Percentiles rank a stretch among this genome's conserved stretches.
phyloP scores from a whole-genome alignment of 64 coral and sea anemone species.

The Hydrozoanthus tunicans region DNA sequence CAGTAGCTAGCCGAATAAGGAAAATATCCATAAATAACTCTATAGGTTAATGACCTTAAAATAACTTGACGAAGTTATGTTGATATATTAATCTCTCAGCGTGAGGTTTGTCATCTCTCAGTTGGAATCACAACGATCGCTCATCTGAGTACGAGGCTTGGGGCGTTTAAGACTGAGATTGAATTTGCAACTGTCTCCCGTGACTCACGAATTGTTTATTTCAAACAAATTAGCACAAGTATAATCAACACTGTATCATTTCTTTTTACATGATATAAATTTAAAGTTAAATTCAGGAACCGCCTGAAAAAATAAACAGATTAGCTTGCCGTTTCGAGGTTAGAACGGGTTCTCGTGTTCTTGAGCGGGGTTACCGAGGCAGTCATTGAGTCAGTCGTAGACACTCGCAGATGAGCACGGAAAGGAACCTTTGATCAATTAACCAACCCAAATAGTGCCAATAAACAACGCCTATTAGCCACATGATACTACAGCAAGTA shows the following conservation, averaged over 20 bases:
- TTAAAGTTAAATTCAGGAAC: neutral
- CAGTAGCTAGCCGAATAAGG: too few relatives aligned
- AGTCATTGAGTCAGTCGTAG: too few relatives aligned
- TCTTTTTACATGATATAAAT: neutral
- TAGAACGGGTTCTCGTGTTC: too few relatives aligned
- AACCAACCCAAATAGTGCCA: too few relatives aligned
- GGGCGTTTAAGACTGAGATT: neutral
- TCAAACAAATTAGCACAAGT: neutral
- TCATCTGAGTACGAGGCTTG: neutral
- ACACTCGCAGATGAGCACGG: too few relatives aligned
- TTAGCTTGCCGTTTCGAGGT: too few relatives aligned
- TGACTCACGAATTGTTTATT: neutral
- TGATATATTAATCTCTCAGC: neutral
- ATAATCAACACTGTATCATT: neutral
- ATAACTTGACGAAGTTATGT: too few relatives aligned
- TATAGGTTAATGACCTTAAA: too few relatives aligned
- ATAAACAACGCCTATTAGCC: too few relatives aligned
- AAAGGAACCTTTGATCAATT: too few relatives aligned
- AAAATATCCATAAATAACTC: too few relatives aligned
- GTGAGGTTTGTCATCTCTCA: neutral
- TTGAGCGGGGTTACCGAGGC: too few relatives aligned
- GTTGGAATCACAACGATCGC: neutral
- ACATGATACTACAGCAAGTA: neutral
- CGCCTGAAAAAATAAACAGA: neutral
- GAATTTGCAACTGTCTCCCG: neutral